Evolutionary conservation across 2,797 vertebrate genomes (phyloP).

Genomic region (Pipistrellus pygmaeus): DNA sequence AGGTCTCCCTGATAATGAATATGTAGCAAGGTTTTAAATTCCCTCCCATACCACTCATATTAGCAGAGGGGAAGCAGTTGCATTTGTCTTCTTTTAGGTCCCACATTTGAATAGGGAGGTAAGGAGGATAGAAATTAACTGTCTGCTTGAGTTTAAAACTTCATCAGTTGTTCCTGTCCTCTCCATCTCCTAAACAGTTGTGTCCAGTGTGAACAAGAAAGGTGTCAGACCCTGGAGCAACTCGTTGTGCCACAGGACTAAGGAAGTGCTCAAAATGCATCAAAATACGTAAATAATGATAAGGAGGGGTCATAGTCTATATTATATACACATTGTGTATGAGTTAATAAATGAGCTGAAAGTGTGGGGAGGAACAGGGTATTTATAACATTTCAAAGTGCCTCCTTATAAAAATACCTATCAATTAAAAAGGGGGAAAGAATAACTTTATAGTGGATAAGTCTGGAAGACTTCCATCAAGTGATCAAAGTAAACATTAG

Average conservation of each 20-base stretch:
- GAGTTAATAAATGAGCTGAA: neutral
- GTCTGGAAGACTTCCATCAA: neutral
- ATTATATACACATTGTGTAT: neutral
- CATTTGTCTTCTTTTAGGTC: conserved; percentile 12
- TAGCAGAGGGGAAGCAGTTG: neutral
- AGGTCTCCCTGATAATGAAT: neutral
- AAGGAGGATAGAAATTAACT: neutral
- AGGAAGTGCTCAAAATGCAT: neutral
- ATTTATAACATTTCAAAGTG: neutral
- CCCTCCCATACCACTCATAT: neutral
- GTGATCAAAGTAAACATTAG: neutral
- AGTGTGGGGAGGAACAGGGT: neutral
- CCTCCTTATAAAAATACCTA: neutral
- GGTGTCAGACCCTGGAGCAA: neutral
- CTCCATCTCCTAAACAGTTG: neutral
- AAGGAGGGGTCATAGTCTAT: neutral
- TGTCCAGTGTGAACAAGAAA: neutral
- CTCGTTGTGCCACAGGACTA: neutral
- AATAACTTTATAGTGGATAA: neutral
- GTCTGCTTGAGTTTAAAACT: neutral
- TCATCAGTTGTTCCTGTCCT: neutral
- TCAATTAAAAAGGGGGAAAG: neutral
- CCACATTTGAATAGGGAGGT: neutral
- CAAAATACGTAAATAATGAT: neutral
- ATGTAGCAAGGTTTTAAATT: neutral